Conservation (phyloP, 2,797 vertebrate genomes). For the Taenioides sp. region DNA sequence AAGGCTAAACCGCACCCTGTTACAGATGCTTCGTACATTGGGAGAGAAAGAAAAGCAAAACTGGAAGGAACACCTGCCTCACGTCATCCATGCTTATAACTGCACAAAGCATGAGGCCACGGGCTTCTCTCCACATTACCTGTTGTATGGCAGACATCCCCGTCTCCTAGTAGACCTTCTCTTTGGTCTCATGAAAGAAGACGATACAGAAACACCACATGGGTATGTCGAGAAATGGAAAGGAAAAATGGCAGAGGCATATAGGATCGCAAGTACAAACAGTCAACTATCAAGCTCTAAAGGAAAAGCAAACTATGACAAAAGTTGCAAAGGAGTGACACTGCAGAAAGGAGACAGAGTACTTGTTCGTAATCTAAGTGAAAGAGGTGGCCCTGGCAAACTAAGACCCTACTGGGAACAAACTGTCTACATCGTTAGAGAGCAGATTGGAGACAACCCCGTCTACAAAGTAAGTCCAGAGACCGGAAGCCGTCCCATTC, state of each 20-base stretch:
- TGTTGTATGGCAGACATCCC: constrained; percentile 16
- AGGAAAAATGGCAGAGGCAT: constrained; percentile 20
- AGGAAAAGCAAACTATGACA: constrained; percentile 17
- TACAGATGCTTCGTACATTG: constrained; percentile 16
- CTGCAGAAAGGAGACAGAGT: constrained; percentile 18
- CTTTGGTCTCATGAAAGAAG: constrained; percentile 3
- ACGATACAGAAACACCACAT: constrained; percentile 1
- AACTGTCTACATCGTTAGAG: constrained; percentile 21
- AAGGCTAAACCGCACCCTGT: constrained; percentile 11
- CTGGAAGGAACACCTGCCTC: constrained; percentile 3
- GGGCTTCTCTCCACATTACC: constrained; percentile 13
- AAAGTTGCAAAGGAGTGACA: constrained; percentile 5
- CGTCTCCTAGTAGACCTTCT: constrained; percentile 21
- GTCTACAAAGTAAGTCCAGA: constrained; percentile 30
- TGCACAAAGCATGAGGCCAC: constrained; percentile 23
- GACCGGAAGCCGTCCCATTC: background rate
- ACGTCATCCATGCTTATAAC: constrained; percentile 9
- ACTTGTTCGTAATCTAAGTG: constrained; percentile 11
- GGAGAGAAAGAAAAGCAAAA: constrained; percentile 12
- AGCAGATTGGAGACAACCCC: constrained; percentile 16
- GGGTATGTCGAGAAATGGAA: constrained; percentile 24
- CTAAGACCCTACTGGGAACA: constrained; percentile 12
- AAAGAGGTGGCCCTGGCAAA: constrained; percentile 26
- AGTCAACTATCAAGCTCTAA: constrained; percentile 22
- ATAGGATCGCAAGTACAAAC: constrained; percentile 13